These are phyloP conservation scores for Cantharis flavilabris DNA, from an alignment of 2,888 invertebrate genomes.

Conservation along the genomic window DNA sequence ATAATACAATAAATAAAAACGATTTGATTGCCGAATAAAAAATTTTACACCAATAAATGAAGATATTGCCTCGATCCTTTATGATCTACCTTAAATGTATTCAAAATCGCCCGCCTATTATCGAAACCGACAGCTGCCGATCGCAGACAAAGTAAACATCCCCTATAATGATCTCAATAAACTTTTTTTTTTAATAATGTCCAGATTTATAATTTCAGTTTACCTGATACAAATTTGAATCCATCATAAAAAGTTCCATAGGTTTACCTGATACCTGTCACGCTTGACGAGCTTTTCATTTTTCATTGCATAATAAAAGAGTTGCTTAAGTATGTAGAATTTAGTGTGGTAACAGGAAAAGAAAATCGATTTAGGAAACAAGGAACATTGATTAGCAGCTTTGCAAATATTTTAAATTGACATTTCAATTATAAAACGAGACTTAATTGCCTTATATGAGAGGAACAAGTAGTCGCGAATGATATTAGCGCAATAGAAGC, in stretches of 20 bases:
- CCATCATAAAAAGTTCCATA: background rate
- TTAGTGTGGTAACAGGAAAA: background rate
- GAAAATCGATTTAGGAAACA: background rate
- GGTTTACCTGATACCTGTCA: background rate
- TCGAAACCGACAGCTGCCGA: slow-evolving; percentile 6
- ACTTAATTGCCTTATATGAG: no score
- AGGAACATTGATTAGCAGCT: background rate
- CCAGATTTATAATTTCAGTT: background rate
- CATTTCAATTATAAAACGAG: background rate
- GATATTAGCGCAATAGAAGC: no score
- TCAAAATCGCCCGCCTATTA: background rate
- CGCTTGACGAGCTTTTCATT: background rate
- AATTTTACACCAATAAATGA: background rate
- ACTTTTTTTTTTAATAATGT: background rate
- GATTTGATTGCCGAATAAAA: background rate
- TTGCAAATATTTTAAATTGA: background rate
- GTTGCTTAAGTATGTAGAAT: background rate
- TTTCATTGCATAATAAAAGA: background rate
- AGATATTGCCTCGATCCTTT: background rate
- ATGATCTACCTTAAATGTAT: background rate
- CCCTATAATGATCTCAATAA: slow-evolving; percentile 1
- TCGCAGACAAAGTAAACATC: slow-evolving; percentile 6
- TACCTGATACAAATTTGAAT: background rate
- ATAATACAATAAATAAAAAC: background rate
- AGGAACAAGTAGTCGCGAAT: no score